phyloP scores from a whole-genome alignment of 2,888 invertebrate genomes.

The Drosophila cognata region DNA sequence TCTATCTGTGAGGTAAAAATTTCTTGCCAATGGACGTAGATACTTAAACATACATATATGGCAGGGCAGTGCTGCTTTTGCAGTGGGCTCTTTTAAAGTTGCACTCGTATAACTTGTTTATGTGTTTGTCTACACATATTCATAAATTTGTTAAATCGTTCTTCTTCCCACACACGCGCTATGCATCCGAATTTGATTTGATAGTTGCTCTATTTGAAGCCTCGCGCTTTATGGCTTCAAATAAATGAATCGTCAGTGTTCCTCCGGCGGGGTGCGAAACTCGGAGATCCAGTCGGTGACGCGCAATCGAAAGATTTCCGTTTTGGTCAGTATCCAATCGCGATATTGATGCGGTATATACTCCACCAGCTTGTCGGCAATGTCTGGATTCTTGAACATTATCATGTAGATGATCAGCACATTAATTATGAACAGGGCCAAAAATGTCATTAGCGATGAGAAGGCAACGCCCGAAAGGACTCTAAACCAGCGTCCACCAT shows the following conservation, averaged over 20 bases:
- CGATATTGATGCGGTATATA: conserved; percentile 84
- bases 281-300: conserved; percentile 83
- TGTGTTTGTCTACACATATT: conserved; percentile 47
- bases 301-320: conserved; percentile 82
- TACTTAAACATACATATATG: conserved; percentile 56
- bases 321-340: conserved; percentile 82
- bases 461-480: conserved; percentile 68
- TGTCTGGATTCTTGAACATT: conserved; percentile 84
- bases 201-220: conserved; percentile 58
- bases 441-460: conserved; percentile 81
- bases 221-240: conserved; percentile 80
- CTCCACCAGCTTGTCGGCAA: conserved; percentile 82
- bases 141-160: conserved; percentile 9
- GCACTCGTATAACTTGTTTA: conserved; percentile 43
- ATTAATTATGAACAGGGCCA: conserved; percentile 81
- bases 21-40: conserved; percentile 63
- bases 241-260: conserved; percentile 83
- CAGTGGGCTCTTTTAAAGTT: conserved; percentile 37
- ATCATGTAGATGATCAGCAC: conserved; percentile 82
- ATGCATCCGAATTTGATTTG: conserved; percentile 59
- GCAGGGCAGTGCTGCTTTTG: conserved; percentile 44
- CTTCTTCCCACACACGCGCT: conserved; percentile 56
- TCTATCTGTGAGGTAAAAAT: conserved; percentile 47
- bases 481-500: conserved; percentile 38
- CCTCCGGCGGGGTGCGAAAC: conserved; percentile 82